Base-by-base conservation (phyloP, 2,113 vertebrate genomes). In the Castor canadensis region DNA sequence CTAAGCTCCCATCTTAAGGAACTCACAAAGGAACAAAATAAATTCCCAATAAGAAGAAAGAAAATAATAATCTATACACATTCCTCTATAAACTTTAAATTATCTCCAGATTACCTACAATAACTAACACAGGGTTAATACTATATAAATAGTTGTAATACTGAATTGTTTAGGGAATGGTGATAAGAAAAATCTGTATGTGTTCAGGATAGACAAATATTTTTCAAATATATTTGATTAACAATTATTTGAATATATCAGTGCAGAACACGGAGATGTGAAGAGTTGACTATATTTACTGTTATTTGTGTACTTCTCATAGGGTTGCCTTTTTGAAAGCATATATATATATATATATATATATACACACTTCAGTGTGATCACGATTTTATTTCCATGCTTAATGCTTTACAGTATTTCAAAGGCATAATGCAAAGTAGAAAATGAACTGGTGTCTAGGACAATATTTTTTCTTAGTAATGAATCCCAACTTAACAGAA, bases 401-500 rank as follows among this genome's bases (percentile, higher is more conserved):
- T 75, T 89, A 83, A 49, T 77, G 38, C 83, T 45, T 72, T 80
- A 66, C 73, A 72, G 7, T 2, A 58, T 90, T 96, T 96, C 24
- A 81, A 73, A 96, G 6, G 26, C 43, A 1, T 56, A 69, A 32
- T 30, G 22, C 54, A 49, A 75, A 43, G 38, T 67, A 66, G 32
- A 49, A 20, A 67, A 16, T 93, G 58, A 86, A 49, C 58, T 93
- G 45, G 24, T 85, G 2, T 52, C 60, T 81, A 12, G 16, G 35
- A 72, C 73, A 58, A 38, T 87, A 72, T 72, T 77, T 91, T 92
- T 90, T 19, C 77, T 60, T 80, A 69, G 54, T 43, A 60, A 91
- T 52, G 49, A 81, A 91, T 93, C 69, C 40, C 52, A 20, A 58
- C 58, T 89, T 76, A 87, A 87, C 47, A 92, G 87, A 76, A 89